Base-by-base conservation (phyloP, 2,888 invertebrate species). In the Linnaemya vulpina region DNA sequence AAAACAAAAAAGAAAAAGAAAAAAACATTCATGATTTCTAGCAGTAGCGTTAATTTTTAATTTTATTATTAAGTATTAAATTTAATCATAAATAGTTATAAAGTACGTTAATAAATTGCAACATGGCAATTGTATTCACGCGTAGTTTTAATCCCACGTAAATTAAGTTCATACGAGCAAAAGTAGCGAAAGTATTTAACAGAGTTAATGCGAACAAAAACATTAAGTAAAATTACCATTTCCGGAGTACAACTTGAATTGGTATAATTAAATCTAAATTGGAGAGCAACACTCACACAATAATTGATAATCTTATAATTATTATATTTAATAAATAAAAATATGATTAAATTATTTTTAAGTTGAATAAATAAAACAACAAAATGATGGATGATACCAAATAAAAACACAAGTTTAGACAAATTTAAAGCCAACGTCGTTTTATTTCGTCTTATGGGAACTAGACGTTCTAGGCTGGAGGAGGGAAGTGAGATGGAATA, bases 341-440 rank as follows among this genome's bases (percentile, higher is more conserved):
- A 3, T 58, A 83, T 68, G 20, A 53, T 78, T 68, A 74, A 75
- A 43, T 11, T 58, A 65, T 30, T 68, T 62, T 55, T 80, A 79
- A 62, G 53, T 53, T 62, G 43, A 49, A 73, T 60, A 68, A 67
- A 78, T 38, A 75, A 79, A 68, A 67, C 3, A 53, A 46, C 30
- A 71, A 46, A 35, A 76, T 58, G 8, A 77, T 55, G 55, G 8
- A 77, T 55, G 55, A 86, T 60, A 83, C 30, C 80, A 65, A 84
- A 68, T 68, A 83, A 84, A 80, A 65, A 81, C 71, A 62, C 25
- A 65, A 60, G 4, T 87, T 86, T 87, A 86, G 84, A 84, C 63
- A 86, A 86, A 84, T 84, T 84, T 80, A 78, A 40, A 40, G 11
- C 8, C 3, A 40, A 8, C 7, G 9, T 60, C 55, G 40, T 85